Conservation (phyloP, 1,140 invertebrate species). For the Chrysoperla carnea region DNA sequence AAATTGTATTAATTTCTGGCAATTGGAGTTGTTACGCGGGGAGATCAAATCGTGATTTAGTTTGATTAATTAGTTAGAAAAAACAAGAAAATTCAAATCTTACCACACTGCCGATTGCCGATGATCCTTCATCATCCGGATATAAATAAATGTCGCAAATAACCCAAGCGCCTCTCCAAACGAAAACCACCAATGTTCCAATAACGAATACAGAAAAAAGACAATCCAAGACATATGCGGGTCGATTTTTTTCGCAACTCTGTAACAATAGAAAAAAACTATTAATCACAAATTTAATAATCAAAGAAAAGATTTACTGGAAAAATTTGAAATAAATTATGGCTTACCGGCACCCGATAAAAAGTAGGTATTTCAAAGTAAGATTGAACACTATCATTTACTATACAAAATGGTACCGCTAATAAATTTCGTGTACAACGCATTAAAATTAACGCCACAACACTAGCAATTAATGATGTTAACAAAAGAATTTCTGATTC, state of each 20-base stretch:
- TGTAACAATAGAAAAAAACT: conserved; percentile 25
- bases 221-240: conserved; percentile 64
- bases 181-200: conserved; percentile 67
- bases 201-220: conserved; percentile 69
- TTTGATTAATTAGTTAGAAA: no score
- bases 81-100: no score
- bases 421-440: conserved; percentile 56
- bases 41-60: no score
- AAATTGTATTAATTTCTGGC: no score
- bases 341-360: conserved; percentile 53
- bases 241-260: conserved; percentile 44
- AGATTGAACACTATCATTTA: conserved; percentile 47
- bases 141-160: conserved; percentile 61
- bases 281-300: conserved; percentile 2
- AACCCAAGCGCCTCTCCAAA: conserved; percentile 72
- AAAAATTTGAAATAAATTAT: neutral
- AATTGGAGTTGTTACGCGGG: no score
- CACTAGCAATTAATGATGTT: conserved; percentile 37
- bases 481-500: conserved; percentile 35
- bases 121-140: conserved; percentile 36
- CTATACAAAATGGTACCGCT: conserved; percentile 62
- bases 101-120: conserved; percentile 61
- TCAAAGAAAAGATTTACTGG: conserved; percentile 1
- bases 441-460: conserved; percentile 42
- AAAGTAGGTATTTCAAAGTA: conserved; percentile 72